phyloP scores from a whole-genome alignment of 2,888 invertebrate genomes.

The Xestoiulus laeticollis region DNA sequence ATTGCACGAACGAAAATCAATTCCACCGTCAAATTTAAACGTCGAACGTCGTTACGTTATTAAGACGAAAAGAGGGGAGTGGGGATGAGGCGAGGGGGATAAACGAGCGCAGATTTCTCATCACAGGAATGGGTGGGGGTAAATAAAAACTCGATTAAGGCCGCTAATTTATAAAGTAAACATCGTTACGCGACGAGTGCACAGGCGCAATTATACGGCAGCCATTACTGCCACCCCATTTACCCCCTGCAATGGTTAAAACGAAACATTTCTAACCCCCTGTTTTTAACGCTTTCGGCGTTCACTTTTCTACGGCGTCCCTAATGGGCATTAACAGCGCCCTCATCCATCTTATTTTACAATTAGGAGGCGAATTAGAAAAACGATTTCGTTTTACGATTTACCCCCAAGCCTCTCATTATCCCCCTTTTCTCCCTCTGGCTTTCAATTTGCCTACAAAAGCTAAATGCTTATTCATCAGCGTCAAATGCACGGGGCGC shows the following conservation, averaged over 20 bases:
- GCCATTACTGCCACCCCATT: neutral
- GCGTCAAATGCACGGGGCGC: conserved; percentile 13
- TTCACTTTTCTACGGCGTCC: neutral
- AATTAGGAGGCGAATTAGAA: conserved; percentile 32
- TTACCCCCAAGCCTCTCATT: conserved; percentile 9
- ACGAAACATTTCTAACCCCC: neutral
- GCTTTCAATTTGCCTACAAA: conserved; percentile 28
- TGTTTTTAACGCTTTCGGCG: conserved; percentile 11
- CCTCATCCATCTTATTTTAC: conserved; percentile 33
- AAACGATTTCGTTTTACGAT: conserved; percentile 33
- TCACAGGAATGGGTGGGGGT: neutral
- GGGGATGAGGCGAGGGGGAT: neutral
- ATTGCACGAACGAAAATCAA: neutral
- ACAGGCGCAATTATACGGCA: neutral
- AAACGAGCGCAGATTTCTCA: neutral
- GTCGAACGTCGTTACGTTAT: neutral
- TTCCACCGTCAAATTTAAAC: neutral
- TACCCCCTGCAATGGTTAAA: neutral
- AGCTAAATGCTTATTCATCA: neutral
- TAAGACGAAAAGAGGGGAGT: neutral
- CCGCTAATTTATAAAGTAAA: conserved; percentile 37
- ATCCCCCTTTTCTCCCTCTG: neutral
- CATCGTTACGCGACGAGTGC: conserved; percentile 28
- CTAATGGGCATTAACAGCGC: conserved; percentile 18
- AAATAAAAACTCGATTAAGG: conserved; percentile 34